phyloP scores from a whole-genome alignment of 1,140 invertebrate species.

The Lithobius niger region DNA sequence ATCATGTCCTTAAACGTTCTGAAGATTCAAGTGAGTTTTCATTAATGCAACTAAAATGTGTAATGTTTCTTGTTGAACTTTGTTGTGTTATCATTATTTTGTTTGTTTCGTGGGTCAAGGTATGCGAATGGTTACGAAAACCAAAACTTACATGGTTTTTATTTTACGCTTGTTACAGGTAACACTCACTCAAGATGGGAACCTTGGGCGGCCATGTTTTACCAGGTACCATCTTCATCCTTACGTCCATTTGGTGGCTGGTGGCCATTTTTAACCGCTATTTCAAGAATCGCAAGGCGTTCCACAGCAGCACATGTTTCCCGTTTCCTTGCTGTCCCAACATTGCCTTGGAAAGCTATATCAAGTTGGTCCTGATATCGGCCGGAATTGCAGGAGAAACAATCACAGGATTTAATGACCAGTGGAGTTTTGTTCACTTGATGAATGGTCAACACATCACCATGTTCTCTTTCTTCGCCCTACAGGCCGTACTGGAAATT shows the following conservation, averaged over 20 bases:
- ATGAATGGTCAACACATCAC: slow-evolving; percentile 40
- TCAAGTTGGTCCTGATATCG: slow-evolving; percentile 29
- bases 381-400: slow-evolving; percentile 32
- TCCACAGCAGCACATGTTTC: slow-evolving; percentile 27
- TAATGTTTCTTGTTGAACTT: no score
- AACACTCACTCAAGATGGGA: slow-evolving; percentile 28
- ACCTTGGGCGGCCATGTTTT: slow-evolving; percentile 35
- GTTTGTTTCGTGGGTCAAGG: no score
- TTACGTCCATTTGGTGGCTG: slow-evolving; percentile 36
- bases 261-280: slow-evolving; percentile 29
- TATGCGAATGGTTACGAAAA: no score
- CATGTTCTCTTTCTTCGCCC: slow-evolving; percentile 40
- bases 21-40: no score
- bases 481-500: slow-evolving; percentile 34
- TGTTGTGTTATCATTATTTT: no score
- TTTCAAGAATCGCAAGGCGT: slow-evolving; percentile 22
- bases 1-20: no score
- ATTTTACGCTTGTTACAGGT: no score
- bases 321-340: slow-evolving; percentile 26
- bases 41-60: no score
- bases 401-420: slow-evolving; percentile 30
- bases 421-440: slow-evolving; percentile 29
- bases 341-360: slow-evolving; percentile 28
- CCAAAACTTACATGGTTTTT: no score
- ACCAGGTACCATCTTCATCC: slow-evolving; percentile 38